A percentile compares a stretch with the other conserved stretches of the same genome.
Conservation (phyloP, 2,797 vertebrate genomes). For the Scolopax rusticola region DNA sequence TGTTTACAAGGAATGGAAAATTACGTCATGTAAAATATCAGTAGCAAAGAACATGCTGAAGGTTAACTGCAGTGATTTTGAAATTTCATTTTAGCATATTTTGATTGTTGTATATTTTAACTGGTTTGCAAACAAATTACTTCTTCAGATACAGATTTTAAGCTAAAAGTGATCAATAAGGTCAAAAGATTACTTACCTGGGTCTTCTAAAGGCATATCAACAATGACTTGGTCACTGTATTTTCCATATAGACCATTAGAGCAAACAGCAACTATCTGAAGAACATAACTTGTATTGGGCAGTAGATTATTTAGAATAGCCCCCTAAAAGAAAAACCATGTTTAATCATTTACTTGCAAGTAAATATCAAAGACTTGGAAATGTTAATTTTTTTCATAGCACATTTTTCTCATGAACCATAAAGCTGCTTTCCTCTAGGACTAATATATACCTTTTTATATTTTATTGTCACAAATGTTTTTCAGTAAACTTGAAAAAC, state of each 20-base stretch:
- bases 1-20: conserved; percentile 27
- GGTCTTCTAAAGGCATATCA: conserved; percentile 86
- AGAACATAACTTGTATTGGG: conserved; percentile 93
- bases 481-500: background rate
- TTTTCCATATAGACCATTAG: conserved; percentile 91
- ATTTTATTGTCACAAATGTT: background rate
- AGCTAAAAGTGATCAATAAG: background rate
- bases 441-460: background rate
- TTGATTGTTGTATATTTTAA: background rate
- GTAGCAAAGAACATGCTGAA: conserved; percentile 41
- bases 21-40: conserved; percentile 16
- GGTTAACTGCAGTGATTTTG: conserved; percentile 49
- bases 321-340: conserved; percentile 84
- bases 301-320: conserved; percentile 90
- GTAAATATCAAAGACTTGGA: background rate
- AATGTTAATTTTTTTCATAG: background rate
- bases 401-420: background rate
- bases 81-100: conserved; percentile 59
- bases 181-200: conserved; percentile 86
- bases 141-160: conserved; percentile 7
- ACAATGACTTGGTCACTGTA: conserved; percentile 88
- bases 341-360: conserved; percentile 17
- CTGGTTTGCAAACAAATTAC: conserved; percentile 77
- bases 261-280: conserved; percentile 94
- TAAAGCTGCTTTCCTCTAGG: background rate